Percentiles rank a stretch among this genome's conserved stretches.
Evolutionary conservation across 2,888 invertebrate species (phyloP).

Genomic region (Asteroscopus sphinx): DNA sequence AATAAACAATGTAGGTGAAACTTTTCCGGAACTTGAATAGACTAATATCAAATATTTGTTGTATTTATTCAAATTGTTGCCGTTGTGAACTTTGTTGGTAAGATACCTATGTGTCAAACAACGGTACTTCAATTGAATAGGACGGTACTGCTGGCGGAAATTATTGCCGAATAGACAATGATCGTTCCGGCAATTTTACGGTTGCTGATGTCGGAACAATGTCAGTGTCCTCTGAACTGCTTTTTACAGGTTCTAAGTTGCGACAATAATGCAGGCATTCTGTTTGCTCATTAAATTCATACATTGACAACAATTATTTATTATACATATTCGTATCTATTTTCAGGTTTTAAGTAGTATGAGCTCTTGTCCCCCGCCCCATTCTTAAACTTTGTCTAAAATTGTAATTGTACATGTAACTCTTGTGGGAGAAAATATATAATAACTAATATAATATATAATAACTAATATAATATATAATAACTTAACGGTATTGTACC

Average conservation of each 20-base stretch:
- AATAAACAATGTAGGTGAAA: not conserved
- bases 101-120: constrained; percentile 64
- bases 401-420: no score
- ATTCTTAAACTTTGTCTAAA: no score
- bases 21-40: no score
- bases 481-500: constrained; percentile 16
- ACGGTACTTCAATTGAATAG: constrained; percentile 71
- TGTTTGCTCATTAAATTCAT: constrained; percentile 29
- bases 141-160: constrained; percentile 76
- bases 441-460: no score
- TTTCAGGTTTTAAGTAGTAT: no score
- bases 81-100: constrained; percentile 53
- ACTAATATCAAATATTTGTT: constrained; percentile 2
- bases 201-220: constrained; percentile 79
- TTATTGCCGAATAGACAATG: constrained; percentile 76
- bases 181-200: constrained; percentile 79
- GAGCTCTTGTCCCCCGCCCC: no score
- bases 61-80: constrained; percentile 18
- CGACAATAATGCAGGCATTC: constrained; percentile 5
- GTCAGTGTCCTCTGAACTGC: constrained; percentile 74
- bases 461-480: no score
- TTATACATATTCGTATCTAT: constrained; percentile 31
- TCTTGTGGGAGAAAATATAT: no score
- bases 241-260: constrained; percentile 41
- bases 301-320: constrained; percentile 12